Evolutionary conservation across 2,797 vertebrate species (phyloP).

Genomic region (Euphonia xanthogaster): DNA sequence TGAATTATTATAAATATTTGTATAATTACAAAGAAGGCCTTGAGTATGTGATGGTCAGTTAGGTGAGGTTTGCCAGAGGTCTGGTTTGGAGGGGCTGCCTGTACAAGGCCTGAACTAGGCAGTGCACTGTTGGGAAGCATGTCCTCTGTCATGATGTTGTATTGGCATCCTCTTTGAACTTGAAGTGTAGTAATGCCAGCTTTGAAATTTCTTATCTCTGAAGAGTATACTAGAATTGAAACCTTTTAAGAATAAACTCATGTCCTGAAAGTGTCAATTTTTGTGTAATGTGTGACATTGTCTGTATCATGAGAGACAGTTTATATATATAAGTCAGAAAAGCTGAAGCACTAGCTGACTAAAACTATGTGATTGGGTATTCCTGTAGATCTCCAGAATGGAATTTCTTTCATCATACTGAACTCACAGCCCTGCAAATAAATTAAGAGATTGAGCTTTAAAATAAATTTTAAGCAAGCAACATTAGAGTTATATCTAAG

Average conservation of each 20-base stretch:
- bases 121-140: neutral
- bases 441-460: neutral
- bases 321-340: neutral
- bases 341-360: neutral
- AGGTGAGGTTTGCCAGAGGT: neutral
- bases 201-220: neutral
- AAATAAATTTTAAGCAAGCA: neutral
- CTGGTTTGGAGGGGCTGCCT: neutral
- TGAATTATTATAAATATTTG: neutral
- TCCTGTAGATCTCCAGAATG: neutral
- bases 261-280: neutral
- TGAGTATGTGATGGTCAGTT: neutral
- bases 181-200: neutral
- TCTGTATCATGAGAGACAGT: neutral
- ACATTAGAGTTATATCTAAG: neutral
- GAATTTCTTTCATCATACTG: neutral
- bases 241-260: neutral
- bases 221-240: neutral
- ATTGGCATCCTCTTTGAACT: neutral
- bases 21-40: neutral
- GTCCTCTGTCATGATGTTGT: neutral
- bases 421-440: neutral
- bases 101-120: neutral
- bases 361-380: neutral
- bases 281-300: rapidly evolving